Evolutionary conservation across 2,888 invertebrate species (phyloP), one percentile per base, ranked within the genome.

Genomic region (Mimumesa dahlbomi): DNA sequence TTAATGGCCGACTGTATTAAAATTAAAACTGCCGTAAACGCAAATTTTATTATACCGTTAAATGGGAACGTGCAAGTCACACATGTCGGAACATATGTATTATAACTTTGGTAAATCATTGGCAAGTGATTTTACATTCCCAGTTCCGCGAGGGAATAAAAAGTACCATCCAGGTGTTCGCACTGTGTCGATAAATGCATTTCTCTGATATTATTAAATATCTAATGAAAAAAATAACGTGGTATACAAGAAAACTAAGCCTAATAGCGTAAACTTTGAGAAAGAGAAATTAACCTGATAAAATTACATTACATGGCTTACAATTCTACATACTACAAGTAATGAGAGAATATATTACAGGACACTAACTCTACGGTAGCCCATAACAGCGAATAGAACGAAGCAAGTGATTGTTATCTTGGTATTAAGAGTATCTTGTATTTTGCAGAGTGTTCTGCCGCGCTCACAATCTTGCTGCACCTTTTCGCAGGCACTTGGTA

Each of bases 31-130:
- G 16, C 38, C 16, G 38, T 40, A 4, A 14, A 2, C 38, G 16
- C n/a, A n/a, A 9, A 21, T 9, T 13, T 14, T 6, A n/a, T 46
- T 22, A 14, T 22, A 9, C 29, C 18, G 14, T 21, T 16, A 38
- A 6, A 11, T 9, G 38, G 40, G 13, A 49, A 50, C 19, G 36
- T 31, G 31, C 46, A 18, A 38, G 9, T 40, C 18, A 25, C 52
- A 52, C 52, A 54, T 42, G 59, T 46, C 42, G 25, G 46, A 25
- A 56, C n/a, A n/a, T n/a, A n/a, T 31, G 43, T 21, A 53, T 61
- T 66, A 31, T 50, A 71, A 71, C 58, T 63, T 52, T 31, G 42
- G 42, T 48, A 52, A 22, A 31, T 11, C 59, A 49, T 73, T 73
- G 73, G 71, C 71, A 71, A 42, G 34, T n/a, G 18, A 21, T 43